Evolutionary conservation across 2,113 vertebrate genomes (phyloP).

Genomic region (Mellivora capensis): DNA sequence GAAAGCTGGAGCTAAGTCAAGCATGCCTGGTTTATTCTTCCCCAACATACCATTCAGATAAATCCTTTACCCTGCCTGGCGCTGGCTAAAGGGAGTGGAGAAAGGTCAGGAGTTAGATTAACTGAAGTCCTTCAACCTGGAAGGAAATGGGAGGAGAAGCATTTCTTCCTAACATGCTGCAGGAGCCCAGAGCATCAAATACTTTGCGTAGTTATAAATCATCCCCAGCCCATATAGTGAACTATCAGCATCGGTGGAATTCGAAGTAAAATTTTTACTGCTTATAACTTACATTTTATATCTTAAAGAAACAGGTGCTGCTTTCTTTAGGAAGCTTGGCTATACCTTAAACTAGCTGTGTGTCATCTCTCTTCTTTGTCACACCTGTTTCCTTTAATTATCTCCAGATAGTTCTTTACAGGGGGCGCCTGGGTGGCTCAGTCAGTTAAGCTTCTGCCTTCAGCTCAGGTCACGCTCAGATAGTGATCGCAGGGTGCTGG

Average conservation of each 20-base stretch:
- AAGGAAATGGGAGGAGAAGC: not conserved
- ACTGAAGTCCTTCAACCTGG: not conserved
- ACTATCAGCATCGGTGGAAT: not conserved
- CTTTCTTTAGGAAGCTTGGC: not conserved
- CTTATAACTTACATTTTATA: not conserved
- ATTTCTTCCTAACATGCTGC: not conserved
- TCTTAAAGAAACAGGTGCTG: not conserved
- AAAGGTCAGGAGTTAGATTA: not conserved
- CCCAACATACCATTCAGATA: not conserved
- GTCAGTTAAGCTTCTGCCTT: too few relatives aligned
- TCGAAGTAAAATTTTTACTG: not conserved
- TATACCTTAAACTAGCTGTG: not conserved
- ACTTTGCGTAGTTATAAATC: not conserved
- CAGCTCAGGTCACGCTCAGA: too few relatives aligned
- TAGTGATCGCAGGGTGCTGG: too few relatives aligned
- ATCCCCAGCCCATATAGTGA: not conserved
- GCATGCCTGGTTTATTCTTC: not conserved
- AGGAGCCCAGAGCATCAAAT: not conserved
- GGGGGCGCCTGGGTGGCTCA: too few relatives aligned
- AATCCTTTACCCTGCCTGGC: not conserved
- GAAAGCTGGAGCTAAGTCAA: not conserved
- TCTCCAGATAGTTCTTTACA: not conserved
- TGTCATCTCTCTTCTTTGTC: not conserved
- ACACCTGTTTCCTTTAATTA: not conserved
- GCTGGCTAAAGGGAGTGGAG: not conserved